phyloP scores from a whole-genome alignment of 2,113 vertebrate genomes.

The Nematolebias whitei region DNA sequence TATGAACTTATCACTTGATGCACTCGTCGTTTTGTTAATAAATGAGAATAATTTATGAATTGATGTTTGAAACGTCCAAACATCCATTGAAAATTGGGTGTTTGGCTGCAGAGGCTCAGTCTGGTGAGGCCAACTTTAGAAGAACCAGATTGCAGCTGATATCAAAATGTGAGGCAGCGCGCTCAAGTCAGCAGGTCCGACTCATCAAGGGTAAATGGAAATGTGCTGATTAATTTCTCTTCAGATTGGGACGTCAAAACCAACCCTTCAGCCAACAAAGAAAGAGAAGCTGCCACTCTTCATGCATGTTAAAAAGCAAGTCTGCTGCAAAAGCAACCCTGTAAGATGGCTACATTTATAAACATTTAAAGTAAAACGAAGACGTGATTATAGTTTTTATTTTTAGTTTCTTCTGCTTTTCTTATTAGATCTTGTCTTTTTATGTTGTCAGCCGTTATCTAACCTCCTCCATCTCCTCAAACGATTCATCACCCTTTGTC shows the following conservation, averaged over 20 bases:
- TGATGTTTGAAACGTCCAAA: too few species aligned
- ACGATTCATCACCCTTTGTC: constrained; percentile 1
- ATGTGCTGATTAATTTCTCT: constrained; percentile 67
- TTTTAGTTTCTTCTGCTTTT: neutral
- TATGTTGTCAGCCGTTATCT: constrained; percentile 3
- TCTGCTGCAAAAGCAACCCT: constrained; percentile 13
- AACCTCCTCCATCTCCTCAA: constrained; percentile 5
- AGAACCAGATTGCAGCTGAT: constrained; percentile 46
- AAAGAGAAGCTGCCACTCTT: constrained; percentile 20
- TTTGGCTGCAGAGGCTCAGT: constrained; percentile 17
- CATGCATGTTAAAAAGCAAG: constrained; percentile 46
- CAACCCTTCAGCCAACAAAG: constrained; percentile 43
- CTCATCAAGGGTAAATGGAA: constrained; percentile 60
- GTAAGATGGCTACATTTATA: too few species aligned
- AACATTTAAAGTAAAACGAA: too few species aligned
- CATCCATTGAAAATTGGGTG: too few species aligned
- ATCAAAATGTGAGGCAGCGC: constrained; percentile 36
- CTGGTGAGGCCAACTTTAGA: constrained; percentile 44
- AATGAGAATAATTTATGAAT: constrained; percentile 56
- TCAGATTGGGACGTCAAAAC: constrained; percentile 54
- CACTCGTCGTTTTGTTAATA: constrained; percentile 48
- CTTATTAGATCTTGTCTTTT: neutral
- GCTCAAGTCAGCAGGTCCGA: constrained; percentile 63
- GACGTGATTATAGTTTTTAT: too few species aligned
- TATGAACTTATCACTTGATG: constrained; percentile 41